Evolutionary conservation across 2,888 invertebrate genomes (phyloP).

Genomic region (Abrostola triplasia): DNA sequence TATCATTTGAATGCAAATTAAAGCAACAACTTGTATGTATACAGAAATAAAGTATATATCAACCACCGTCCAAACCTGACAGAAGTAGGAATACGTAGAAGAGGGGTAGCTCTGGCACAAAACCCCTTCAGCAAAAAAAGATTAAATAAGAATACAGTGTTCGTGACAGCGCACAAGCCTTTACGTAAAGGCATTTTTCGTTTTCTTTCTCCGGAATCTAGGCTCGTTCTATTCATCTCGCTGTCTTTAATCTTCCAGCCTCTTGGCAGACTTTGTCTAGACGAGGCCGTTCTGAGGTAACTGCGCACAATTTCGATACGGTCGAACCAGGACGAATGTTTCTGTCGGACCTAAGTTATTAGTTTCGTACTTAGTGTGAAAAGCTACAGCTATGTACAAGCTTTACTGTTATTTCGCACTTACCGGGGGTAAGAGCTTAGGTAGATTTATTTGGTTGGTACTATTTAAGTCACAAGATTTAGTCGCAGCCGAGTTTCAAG

Average conservation of each 20-base stretch:
- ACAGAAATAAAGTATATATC: slow-evolving; percentile 21
- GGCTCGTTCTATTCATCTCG: slow-evolving; percentile 81
- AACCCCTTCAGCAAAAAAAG: slow-evolving; percentile 78
- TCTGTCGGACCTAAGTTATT: slow-evolving; percentile 57
- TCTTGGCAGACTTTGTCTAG: slow-evolving; percentile 80
- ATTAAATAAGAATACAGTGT: slow-evolving; percentile 84
- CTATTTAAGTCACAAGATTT: slow-evolving; percentile 11
- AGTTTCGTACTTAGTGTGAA: slow-evolving; percentile 48
- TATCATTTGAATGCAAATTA: neutral
- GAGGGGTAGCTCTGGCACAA: slow-evolving; percentile 67
- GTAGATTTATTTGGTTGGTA: slow-evolving; percentile 19
- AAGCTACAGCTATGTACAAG: slow-evolving; percentile 42
- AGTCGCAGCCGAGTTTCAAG: neutral
- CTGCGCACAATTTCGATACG: slow-evolving; percentile 72
- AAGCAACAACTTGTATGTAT: no score
- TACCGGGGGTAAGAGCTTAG: slow-evolving; percentile 30
- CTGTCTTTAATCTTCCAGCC: slow-evolving; percentile 83
- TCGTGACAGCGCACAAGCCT: slow-evolving; percentile 84
- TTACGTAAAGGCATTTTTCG: slow-evolving; percentile 82
- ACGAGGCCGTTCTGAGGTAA: slow-evolving; percentile 65
- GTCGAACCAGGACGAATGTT: slow-evolving; percentile 58
- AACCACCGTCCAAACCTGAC: slow-evolving; percentile 21
- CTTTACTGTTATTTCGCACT: slow-evolving; percentile 51
- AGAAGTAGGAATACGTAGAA: slow-evolving; percentile 59
- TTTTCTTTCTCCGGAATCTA: slow-evolving; percentile 77